Base-by-base conservation (phyloP, 2,797 vertebrate species). In the Premnoplex brunnescens region DNA sequence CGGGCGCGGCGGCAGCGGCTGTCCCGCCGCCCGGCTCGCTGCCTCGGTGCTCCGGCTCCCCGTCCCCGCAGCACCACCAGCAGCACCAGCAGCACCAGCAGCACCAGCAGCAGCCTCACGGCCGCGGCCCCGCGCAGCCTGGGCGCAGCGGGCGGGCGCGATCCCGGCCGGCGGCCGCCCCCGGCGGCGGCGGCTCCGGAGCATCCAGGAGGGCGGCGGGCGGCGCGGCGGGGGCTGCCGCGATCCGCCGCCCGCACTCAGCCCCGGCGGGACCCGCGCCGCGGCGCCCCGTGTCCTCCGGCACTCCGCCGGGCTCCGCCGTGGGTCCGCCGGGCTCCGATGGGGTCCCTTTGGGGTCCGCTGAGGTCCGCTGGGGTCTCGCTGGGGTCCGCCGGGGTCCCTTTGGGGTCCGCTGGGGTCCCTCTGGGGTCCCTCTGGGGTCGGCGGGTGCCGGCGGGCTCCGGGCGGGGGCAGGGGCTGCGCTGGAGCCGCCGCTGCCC, bases 131-230 rank as follows among this genome's bases (percentile, higher is more conserved):
- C 56, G 87, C 93, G 74, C 44, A 89, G 82, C 52, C 68, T 73
- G 46, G 34, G 74, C 85, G 86, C 89, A 72, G 79, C 60, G 49
- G 66, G 34, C 66, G 46, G 63, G 54, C 44, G 12, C 67, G 68
- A 75, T 90, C 77, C 80, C 80, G 58, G 43, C 60, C 39, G 76
- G 71, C 75, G 86, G 86, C 76, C 87, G 76, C 49, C 84, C 69
- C 54, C 82, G 88, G 48, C 87, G 80, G 74, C 82, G 77, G 78
- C 79, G 60, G 80, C 91, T 68, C 67, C 77, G 91, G 85, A 82
- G 75, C 85, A 89, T 88, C 81, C 91, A 72, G 82, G 67, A 74
- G 77, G 37, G 72, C 73, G 37, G 67, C 77, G 71, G 60, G 68
- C 37, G 83, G 64, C 36, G 55, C 46, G 32, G 80, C 23, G 27